Conservation (phyloP, 2,113 vertebrate species). For the Paramormyrops kingsleyae region DNA sequence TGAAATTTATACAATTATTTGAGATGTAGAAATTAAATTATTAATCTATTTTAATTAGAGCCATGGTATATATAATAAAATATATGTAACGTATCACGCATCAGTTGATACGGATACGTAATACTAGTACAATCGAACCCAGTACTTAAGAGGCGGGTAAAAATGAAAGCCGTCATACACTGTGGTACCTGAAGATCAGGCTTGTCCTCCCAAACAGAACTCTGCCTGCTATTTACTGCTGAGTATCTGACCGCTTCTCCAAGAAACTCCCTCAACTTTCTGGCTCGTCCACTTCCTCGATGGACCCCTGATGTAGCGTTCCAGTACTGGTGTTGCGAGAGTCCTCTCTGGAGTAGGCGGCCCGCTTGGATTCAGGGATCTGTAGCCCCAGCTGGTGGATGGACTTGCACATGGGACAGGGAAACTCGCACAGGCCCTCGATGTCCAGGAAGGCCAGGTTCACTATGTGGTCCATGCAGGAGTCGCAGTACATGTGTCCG, state of each 20-base stretch:
- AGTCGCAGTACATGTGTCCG: conserved; percentile 59
- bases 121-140: neutral
- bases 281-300: neutral
- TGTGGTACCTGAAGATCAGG: neutral
- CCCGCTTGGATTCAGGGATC: conserved; percentile 1
- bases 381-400: conserved; percentile 48
- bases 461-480: conserved; percentile 63
- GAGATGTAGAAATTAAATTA: neutral
- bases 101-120: neutral
- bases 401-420: conserved; percentile 67
- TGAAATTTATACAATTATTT: neutral
- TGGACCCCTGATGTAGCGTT: neutral
- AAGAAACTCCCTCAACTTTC: neutral
- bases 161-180: neutral
- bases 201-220: neutral
- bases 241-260: neutral
- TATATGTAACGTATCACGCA: neutral
- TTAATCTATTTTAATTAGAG: neutral
- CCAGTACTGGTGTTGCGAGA: neutral
- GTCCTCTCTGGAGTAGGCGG: neutral
- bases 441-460: conserved; percentile 68
- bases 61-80: neutral
- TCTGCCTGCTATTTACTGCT: neutral
- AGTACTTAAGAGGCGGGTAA: neutral
- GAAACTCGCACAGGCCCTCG: conserved; percentile 63